Evolutionary conservation across 2,888 invertebrate genomes (phyloP).

Genomic region (Ectobius pallidus): DNA sequence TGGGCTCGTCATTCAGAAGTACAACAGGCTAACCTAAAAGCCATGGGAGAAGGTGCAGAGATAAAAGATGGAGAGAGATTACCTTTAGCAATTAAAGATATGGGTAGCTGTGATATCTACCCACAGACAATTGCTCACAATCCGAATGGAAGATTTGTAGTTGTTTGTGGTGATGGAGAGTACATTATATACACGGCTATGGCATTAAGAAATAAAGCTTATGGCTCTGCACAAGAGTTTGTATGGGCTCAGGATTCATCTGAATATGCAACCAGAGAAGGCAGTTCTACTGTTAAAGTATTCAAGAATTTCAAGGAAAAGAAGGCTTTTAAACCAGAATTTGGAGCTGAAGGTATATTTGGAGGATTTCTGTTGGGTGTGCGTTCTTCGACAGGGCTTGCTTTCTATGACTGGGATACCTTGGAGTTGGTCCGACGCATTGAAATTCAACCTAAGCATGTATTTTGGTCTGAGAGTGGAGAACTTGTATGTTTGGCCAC

Average conservation of each 20-base stretch:
- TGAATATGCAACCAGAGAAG: slow-evolving; percentile 89
- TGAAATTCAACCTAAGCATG: slow-evolving; percentile 92
- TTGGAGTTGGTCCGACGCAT: slow-evolving; percentile 91
- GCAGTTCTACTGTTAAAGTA: slow-evolving; percentile 86
- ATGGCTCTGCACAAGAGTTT: slow-evolving; percentile 97
- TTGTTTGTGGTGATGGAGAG: slow-evolving; percentile 99
- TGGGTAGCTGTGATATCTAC: slow-evolving; percentile 99
- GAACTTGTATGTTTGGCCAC: slow-evolving; percentile 92
- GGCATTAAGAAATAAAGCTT: slow-evolving; percentile 98
- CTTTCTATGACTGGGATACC: slow-evolving; percentile 98
- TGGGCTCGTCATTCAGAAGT: slow-evolving; percentile 99
- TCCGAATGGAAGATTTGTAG: slow-evolving; percentile 94
- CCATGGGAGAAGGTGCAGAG: slow-evolving; percentile 76
- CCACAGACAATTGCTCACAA: slow-evolving; percentile 98
- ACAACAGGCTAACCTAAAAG: slow-evolving; percentile 94
- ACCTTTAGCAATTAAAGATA: slow-evolving; percentile 94
- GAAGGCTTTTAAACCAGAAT: slow-evolving; percentile 94
- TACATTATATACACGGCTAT: slow-evolving; percentile 99
- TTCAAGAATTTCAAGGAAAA: slow-evolving; percentile 99
- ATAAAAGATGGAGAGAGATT: slow-evolving; percentile 91
- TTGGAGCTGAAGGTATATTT: slow-evolving; percentile 94
- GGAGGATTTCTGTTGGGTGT: slow-evolving; percentile 92
- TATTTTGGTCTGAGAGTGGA: slow-evolving; percentile 97
- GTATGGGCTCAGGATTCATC: slow-evolving; percentile 98
- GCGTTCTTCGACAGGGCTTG: slow-evolving; percentile 87